Base-by-base conservation (phyloP, 2,888 invertebrate genomes). In the Byasa hedistus region DNA sequence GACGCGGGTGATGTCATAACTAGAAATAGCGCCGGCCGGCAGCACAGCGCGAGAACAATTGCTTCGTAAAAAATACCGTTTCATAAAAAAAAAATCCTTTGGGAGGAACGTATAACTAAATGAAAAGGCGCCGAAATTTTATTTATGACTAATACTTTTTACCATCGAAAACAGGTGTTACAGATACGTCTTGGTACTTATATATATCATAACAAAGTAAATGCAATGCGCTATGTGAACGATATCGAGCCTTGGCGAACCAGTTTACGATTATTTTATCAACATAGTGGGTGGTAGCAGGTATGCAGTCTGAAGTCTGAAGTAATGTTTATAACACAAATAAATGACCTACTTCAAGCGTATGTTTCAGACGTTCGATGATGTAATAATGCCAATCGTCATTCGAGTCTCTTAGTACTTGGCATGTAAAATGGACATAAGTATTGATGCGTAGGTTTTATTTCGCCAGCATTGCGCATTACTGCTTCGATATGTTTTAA, bases 1-100 rank as follows among this genome's bases (percentile, higher is more conserved):
- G 87, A 87, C 85, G 85, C 87, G 81, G 81, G 86, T 93, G 93
- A 93, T 93, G 93, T 93, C 93, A 93, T 91, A 86, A 87, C 90
- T 90, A 90, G 91, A 93, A 93, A 93, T 93, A 93, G 92, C 91
- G 81, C 84, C 86, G 78, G 82, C 82, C 83, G 84, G 81, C 82
- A 82, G 83, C 79, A 81, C 75, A 76, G 77, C 80, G 82, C 78
- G 75, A 76, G 79, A 79, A 82, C 78, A 81, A 85, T 86, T 85
- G 83, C 84, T 85, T 83, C 80, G 81, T 83, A 85, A 87, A 88
- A 84, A 78, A 79, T 75, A 77, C 76, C 76, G 83, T 81, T 76
- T 75, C 79, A 75, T 75, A 76, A 80, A 27, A 27, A 27, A 27
- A 27, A 27, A 80, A 82, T 79, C 81, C 79, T n/a, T 79, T 80